Percentiles rank a stretch among this genome's conserved stretches.
Conservation (phyloP, 1,140 invertebrate species). For the Pteromalus puparum region DNA sequence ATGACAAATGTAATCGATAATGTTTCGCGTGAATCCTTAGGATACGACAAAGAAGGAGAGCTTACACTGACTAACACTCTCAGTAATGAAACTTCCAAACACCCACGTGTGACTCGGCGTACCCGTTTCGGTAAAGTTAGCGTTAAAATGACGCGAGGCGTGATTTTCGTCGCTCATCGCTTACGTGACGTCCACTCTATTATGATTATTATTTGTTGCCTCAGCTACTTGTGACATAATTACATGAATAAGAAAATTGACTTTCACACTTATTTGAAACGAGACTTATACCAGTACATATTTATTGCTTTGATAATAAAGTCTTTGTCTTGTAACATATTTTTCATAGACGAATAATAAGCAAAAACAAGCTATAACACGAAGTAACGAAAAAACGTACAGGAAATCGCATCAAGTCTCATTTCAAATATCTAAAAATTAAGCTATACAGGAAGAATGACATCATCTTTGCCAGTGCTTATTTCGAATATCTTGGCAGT, state of each 20-base stretch:
- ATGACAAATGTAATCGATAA: slow-evolving; percentile 2
- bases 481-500: too few relatives aligned
- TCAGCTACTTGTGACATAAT: neutral
- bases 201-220: neutral
- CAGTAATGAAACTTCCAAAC: slow-evolving; percentile 61
- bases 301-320: too few relatives aligned
- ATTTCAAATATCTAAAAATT: too few relatives aligned
- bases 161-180: slow-evolving; percentile 58
- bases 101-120: slow-evolving; percentile 68
- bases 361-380: too few relatives aligned
- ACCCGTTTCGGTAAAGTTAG: slow-evolving; percentile 73
- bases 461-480: too few relatives aligned
- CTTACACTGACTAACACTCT: slow-evolving; percentile 59
- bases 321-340: too few relatives aligned
- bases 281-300: neutral
- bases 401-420: too few relatives aligned
- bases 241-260: neutral
- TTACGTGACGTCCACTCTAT: slow-evolving; percentile 56
- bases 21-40: slow-evolving; percentile 67
- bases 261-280: neutral
- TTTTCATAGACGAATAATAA: too few relatives aligned
- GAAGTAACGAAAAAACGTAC: too few relatives aligned
- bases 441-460: too few relatives aligned
- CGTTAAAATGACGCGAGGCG: slow-evolving; percentile 38
- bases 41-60: slow-evolving; percentile 54